Evolutionary conservation across 2,113 vertebrate genomes (phyloP), one percentile per base, ranked within the genome.

Genomic region (Pseudorectes ferrugineus): DNA sequence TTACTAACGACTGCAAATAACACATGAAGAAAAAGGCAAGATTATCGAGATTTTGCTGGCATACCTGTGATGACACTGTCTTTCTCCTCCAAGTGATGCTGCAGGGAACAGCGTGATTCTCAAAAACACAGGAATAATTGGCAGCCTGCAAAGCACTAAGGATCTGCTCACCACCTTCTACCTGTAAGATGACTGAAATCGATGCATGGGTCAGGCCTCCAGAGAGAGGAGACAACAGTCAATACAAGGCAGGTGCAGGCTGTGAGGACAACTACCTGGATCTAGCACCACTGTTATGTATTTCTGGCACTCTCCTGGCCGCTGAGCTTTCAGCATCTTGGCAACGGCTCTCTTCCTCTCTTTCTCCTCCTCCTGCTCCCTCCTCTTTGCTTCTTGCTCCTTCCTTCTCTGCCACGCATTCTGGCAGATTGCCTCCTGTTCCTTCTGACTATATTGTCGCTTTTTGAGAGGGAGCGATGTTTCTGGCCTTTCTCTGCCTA

Each of bases 1-100:
- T 54, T 72, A 58, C 13, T 65, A 79, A 52, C 1, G 4, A 24
- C 11, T 35, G 13, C n/a, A 68, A 75, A 58, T 29, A 77, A 46
- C 9, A 33, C 9, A 43, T 8, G 31, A 33, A 33, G 33, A 72
- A 48, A 77, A 49, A 19, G 51, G 16, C 21, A 58, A 46, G 29
- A 76, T 18, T 51, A 66, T 8, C 0, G 14, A 89, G 80, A 62
- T 68, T 80, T 49, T 63, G 19, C 19, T 91, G 0, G 1, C 72
- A 20, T 96, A 98, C 99, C 98, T 98, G 97, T 45, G 48, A 26
- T 11, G 83, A 73, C 21, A 97, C 35, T 6, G 22, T 48, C 88
- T 97, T 98, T 92, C 99, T 98, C 90, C 97, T 97, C 99, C 99
- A 99, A 49, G 97, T 98, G 65, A 99, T 94, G 67, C 99, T 99